Base-by-base conservation (phyloP, 2,888 invertebrate genomes). In the Lasioglossum marginatum region DNA sequence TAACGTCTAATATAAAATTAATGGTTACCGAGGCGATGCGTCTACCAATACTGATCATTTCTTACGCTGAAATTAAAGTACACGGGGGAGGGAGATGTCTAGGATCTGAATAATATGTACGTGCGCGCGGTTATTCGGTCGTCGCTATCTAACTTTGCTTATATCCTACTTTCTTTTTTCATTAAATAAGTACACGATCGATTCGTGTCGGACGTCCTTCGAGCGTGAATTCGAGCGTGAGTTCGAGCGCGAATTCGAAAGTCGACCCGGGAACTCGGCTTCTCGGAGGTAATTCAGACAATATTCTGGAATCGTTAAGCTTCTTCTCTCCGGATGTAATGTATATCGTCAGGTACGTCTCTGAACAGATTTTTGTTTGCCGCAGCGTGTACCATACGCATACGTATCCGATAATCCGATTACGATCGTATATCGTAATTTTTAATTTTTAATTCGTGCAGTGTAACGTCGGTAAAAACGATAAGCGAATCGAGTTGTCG, bases 31-130 rank as follows among this genome's bases (percentile, higher is more conserved):
- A 82, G 79, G 73, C 31, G 27, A 79, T 72, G 12, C 86, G 82
- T 66, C 77, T 82, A 75, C 40, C 80, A 86, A 87, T 87, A 87
- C 87, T 87, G 87, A 86, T 87, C 77, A 71, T 63, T 80, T 77
- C 75, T 81, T 85, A 82, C n/a, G 63, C 66, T 27, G 77, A 82
- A 86, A 86, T 63, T 79, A 85, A 85, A 81, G 31, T 71, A 66
- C 27, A 75, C 52, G 31, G 45, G 52, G 37, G 77, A 43, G 43
- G 43, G 43, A 85, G 37, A 63, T 76, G 77, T 52, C 27, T 77
- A 76, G 27, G 45, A 73, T n/a, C 52, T 71, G 34, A 60, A 57
- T 78, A 31, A 57, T 12, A n/a, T 57, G 4, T n/a, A 68, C 31
- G 57, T 48, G 40, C 63, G 40, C 63, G 52, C 23, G 63, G 31